Evolutionary conservation across 2,113 vertebrate genomes (phyloP), one percentile per base, ranked within the genome.

Genomic region (Jacana jacana): DNA sequence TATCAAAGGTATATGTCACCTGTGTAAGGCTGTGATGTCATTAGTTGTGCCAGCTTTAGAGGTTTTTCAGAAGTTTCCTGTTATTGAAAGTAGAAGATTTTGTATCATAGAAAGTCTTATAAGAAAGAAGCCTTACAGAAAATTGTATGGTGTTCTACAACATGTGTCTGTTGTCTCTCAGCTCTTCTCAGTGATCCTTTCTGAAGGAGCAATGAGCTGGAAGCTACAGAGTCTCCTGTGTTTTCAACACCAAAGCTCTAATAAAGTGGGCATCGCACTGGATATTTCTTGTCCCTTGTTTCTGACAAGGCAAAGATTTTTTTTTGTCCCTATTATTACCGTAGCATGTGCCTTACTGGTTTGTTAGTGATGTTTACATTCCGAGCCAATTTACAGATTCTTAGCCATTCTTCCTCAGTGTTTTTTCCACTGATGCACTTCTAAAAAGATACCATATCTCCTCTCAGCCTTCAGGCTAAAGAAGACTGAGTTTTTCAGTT

Each of bases 401-500:
- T 81, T 54, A 82, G 49, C 14, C 35, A 24, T 86, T 90, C 75
- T 77, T 65, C 75, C 52, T 88, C 81, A 48, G 79, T 71, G 28
- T 80, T 95, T 93, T 86, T 58, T 90, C 40, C 54, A 51, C 57
- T 61, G 78, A 86, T 77, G 63, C 57, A 69, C 75, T 94, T 91
- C 48, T 8, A 77, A 86, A 81, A 94, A 86, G 70, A 77, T 70
- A 82, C 14, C 39, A 23, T 93, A 88, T 83, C 85, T 91, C 14
- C 49, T 69, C 66, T 91, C 44, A 93, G 86, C 79, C 92, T 93
- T 82, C 78, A 82, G 75, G 90, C 81, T 94, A 88, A 68, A 84
- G 83, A 71, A 23, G 61, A 60, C 78, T 89, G 64, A 66, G 51
- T 12, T 44, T 88, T 93, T 85, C 66, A 65, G 63, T 44, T 76